phyloP scores from a whole-genome alignment of 2,113 vertebrate genomes.

The Cnemophilus loriae region DNA sequence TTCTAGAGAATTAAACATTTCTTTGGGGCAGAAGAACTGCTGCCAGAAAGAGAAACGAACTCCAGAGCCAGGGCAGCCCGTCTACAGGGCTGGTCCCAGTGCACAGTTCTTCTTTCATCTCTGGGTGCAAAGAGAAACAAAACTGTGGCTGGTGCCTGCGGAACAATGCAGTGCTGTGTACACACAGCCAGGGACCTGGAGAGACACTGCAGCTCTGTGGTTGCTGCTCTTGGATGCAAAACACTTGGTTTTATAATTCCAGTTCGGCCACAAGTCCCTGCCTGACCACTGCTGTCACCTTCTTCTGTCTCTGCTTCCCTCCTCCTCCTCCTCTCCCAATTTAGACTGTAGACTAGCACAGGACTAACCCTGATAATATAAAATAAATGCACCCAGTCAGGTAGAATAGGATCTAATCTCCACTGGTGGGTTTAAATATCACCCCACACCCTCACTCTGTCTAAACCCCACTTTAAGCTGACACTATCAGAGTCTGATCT shows the following conservation, averaged over 20 bases:
- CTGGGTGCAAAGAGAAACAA: not conserved
- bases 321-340: not conserved
- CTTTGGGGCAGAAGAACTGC: not conserved
- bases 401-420: not conserved
- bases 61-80: not conserved
- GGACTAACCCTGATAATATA: not conserved
- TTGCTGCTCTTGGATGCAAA: not conserved
- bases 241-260: not conserved
- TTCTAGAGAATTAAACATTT: not conserved
- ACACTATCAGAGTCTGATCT: not conserved
- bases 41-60: not conserved
- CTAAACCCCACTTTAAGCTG: not conserved
- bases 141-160: not conserved
- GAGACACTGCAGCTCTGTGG: not conserved
- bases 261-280: not conserved
- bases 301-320: not conserved
- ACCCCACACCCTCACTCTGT: not conserved
- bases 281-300: not conserved
- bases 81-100: not conserved
- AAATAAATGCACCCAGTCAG: not conserved
- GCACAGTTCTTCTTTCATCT: constrained; percentile 1
- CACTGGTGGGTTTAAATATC: not conserved
- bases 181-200: not conserved
- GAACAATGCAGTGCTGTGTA: not conserved
- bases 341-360: not conserved